Base-by-base conservation (phyloP, 2,797 vertebrate genomes). In the Neomorphus geoffroyi region DNA sequence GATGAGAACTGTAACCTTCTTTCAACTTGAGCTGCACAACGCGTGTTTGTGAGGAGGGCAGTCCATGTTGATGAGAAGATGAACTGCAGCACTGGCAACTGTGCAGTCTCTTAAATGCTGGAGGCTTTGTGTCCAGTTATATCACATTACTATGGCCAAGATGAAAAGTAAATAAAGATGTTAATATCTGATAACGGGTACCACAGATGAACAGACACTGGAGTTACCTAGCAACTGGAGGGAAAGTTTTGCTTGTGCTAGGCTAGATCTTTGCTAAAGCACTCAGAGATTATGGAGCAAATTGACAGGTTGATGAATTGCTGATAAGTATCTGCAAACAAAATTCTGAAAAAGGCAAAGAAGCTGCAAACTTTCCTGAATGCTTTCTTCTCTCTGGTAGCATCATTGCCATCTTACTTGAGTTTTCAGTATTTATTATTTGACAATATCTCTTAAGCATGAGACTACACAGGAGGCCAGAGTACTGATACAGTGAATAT, bases 191-290 rank as follows among this genome's bases (percentile, higher is more conserved):
- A 92, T 93, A 92, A 62, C 58, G 69, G 80, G 58, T 80, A 79
- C 69, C 66, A 81, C 46, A 61, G 73, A 83, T 13, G 70, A 90
- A 39, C 50, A 86, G 66, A 54, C 56, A 77, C 28, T 17, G 74
- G 62, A 94, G 92, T 96, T 94, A 92, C 94, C 92, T 95, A 94
- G 90, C 92, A 92, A 94, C 90, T 87, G 73, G 48, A 92, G 48
- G 72, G 33, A 85, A 92, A 74, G 28, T 80, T 93, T 70, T 82
- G 35, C 71, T 82, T 54, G 21, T 71, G 86, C 41, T 80, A 17
- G 74, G 83, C 57, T 90, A 56, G 60, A 75, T 69, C 28, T 77
- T 45, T 22, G 10, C 71, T 80, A 64, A 53, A 82, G 56, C 45
- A 61, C 56, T 85, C 56, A 5, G 78, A 94, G 78, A 90, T 93